Base-by-base conservation (phyloP, 2,797 vertebrate genomes). In the Pseudotriccus pelzelni region DNA sequence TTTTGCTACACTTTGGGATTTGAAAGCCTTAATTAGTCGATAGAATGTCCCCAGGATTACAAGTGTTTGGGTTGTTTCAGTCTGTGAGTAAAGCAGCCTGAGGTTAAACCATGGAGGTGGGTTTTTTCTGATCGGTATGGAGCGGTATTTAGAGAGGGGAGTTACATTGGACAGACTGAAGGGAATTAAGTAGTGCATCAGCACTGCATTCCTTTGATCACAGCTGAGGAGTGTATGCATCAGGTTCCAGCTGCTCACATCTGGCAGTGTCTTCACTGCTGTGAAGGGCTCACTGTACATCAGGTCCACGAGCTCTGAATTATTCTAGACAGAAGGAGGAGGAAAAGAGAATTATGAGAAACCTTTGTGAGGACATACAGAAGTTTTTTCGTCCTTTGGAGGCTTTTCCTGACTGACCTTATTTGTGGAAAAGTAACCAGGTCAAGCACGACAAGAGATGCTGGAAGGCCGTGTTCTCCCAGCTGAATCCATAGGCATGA, bases 261-360 rank as follows among this genome's bases (percentile, higher is more conserved):
- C 88, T 81, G 25, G 84, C 93, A 79, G 32, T 15, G 81, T 93
- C 77, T 81, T 94, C 81, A 62, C 44, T 52, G 85, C 84, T 37
- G 9, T 60, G 53, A 84, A 82, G 67, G 78, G 79, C 63, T 93
- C 50, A 63, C 78, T 76, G 87, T 90, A 88, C 62, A 55, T 93
- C 46, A 60, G 66, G 70, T 80, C 93, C 95, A 66, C 36, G 56
- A 96, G 96, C 93, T 97, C 95, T 93, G 85, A 94, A 60, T 94
- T 92, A 78, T 58, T 94, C 97, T 97, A 77, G 68, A 69, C 55
- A 92, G 89, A 94, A 96, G 93, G 37, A 94, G 52, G 79, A 77
- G 55, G 12, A 62, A 81, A 88, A 92, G 13, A 90, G 27, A 79
- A 90, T 82, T 52, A 50, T 4, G 22, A 93, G 41, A 69, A 56